Conservation (phyloP, 2,888 invertebrate species). For the Aspidiotus destructor region DNA sequence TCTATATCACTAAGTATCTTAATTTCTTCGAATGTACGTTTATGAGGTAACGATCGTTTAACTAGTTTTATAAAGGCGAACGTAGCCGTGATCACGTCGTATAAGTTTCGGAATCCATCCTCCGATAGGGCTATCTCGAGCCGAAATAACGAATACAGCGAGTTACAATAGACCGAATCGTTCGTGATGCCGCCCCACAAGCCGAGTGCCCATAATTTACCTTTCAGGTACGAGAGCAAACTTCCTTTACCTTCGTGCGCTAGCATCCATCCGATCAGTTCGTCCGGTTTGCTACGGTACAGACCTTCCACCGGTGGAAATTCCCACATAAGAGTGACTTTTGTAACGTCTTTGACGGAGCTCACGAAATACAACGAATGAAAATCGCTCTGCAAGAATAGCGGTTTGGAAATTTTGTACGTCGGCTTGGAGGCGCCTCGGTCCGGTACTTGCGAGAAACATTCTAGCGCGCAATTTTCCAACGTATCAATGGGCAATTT, state of each 20-base stretch:
- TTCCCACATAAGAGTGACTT: conserved; percentile 55
- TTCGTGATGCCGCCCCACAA: conserved; percentile 60
- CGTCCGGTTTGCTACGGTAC: conserved; percentile 66
- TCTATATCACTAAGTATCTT: conserved; percentile 64
- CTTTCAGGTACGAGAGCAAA: conserved; percentile 63
- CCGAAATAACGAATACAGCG: conserved; percentile 55
- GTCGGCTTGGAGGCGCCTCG: conserved; percentile 50
- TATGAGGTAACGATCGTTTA: conserved; percentile 39
- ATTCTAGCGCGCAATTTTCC: conserved; percentile 54
- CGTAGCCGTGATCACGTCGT: conserved; percentile 61
- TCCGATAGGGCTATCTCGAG: conserved; percentile 66
- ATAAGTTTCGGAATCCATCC: conserved; percentile 54
- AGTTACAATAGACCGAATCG: conserved; percentile 67
- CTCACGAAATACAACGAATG: conserved; percentile 62
- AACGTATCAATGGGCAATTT: conserved; percentile 54
- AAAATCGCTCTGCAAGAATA: conserved; percentile 55
- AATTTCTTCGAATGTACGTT: conserved; percentile 59
- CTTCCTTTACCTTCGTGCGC: conserved; percentile 81
- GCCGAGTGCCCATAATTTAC: conserved; percentile 66
- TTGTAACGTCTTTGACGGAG: conserved; percentile 59
- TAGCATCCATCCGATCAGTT: conserved; percentile 66
- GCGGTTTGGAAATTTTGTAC: conserved; percentile 47
- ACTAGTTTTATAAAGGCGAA: conserved; percentile 72
- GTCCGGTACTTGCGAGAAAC: conserved; percentile 63
- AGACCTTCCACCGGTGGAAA: conserved; percentile 53